Base-by-base conservation (phyloP, 2,113 vertebrate species). In the Eurystomus gularis region DNA sequence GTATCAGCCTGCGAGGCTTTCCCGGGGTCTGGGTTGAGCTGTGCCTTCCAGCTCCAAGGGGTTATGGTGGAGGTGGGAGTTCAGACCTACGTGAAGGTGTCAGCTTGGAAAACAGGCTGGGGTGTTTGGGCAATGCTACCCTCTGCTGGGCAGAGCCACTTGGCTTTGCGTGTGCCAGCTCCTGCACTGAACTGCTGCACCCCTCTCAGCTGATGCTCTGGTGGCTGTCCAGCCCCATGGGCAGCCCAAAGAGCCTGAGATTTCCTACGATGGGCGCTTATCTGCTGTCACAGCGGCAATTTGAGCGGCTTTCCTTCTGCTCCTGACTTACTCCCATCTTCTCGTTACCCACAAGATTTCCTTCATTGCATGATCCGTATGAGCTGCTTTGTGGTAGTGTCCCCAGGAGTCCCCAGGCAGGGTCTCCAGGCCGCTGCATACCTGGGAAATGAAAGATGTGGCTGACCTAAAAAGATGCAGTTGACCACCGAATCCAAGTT, bases 41-140 rank as follows among this genome's bases (percentile, higher is more conserved):
- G 55, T 46, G 54, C 11, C 42, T 86, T 37, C 37, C 37, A 17
- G 10, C 21, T 57, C 61, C 9, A 10, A 68, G 33, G 3, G 13
- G 17, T 39, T 54, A 25, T 17, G 26, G 11, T 3, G 3, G 24
- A 76, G 10, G 9, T 39, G 60, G 39, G 37, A 52, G 8, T 42
- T 75, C 6, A 1, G 10, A 35, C 10, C 10, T 8, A 19, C 1
- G 2, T 24, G 26, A 37, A 90, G 64, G 24, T 33, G 54, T 33
- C 4, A 85, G 29, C 14, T 28, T 25, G 83, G 51, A 37, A 35
- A 8, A 4, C 60, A 51, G 39, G 39, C 48, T 33, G 58, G 68
- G 96, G 80, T 72, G 86, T 76, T 54, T 35, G 90, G 78, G 46
- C 82, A 77, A 95, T 95, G 93, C 94, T 96, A 87, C 96, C 94